Evolutionary conservation across 2,797 vertebrate species (phyloP).

Genomic region (Morelia viridis): DNA sequence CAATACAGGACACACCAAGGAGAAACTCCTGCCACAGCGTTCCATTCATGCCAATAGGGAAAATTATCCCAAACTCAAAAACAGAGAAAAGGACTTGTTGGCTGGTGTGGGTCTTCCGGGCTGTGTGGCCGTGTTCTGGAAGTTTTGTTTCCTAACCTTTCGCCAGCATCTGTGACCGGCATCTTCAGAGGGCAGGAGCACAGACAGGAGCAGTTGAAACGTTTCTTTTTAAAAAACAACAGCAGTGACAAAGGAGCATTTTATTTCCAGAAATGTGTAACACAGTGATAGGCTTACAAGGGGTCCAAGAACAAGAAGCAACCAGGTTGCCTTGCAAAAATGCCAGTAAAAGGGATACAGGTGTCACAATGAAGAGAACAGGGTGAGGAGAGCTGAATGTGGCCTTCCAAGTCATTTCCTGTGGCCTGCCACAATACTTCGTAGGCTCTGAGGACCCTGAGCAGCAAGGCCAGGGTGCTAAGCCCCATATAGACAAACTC

Average conservation of each 20-base stretch:
- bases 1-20: neutral
- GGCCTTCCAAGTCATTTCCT: neutral
- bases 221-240: neutral
- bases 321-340: neutral
- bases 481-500: neutral
- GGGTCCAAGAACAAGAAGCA: neutral
- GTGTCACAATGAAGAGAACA: neutral
- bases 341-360: neutral
- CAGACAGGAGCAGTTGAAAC: neutral
- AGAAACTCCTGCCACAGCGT: neutral
- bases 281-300: neutral
- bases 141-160: no score
- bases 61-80: neutral
- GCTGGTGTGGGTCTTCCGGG: no score
- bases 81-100: neutral
- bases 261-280: neutral
- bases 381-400: neutral
- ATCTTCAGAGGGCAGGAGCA: no score
- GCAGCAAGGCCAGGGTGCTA: neutral
- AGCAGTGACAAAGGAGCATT: slow-evolving; percentile 17
- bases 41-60: neutral
- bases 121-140: no score
- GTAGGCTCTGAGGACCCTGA: neutral
- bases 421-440: neutral
- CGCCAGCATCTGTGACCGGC: no score